Evolutionary conservation across 2,113 vertebrate species (phyloP), one percentile per base, ranked within the genome.

Genomic region (Petaurus breviceps): DNA sequence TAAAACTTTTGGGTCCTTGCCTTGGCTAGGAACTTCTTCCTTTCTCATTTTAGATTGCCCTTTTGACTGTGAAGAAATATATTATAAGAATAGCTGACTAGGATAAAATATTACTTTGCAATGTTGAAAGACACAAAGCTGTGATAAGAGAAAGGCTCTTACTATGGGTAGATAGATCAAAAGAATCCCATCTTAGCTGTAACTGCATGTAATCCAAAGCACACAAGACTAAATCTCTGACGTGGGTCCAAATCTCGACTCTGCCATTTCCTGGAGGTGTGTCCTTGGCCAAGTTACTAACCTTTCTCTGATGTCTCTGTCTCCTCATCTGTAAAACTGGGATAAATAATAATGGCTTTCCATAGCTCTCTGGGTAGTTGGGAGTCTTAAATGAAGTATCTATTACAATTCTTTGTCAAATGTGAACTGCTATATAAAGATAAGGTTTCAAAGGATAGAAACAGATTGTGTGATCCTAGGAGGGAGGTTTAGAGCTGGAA

Each of bases 31-130:
- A 84, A 43, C 37, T 43, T 77, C 37, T n/a, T 84, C n/a, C 68
- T 43, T 91, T 95, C 90, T 93, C 90, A 95, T 96, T 95, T 93
- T 95, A 96, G 91, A 89, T 7, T 46, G 43, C 47, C 92, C 92
- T 54, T 54, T 22, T 68, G 31, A 54, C 26, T 91, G 24, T 53
- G 28, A 96, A 92, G 19, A 97, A 95, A 90, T 37, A 92, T 47
- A 94, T 95, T 12, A 77, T 43, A 89, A 92, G 95, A 93, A 53
- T 90, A 11, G 95, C 90, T 14, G 11, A 95, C 90, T 8, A 89
- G n/a, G 16, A 61, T 94, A 96, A 16, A 89, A 89, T 37, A 22
- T 92, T 94, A 94, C 92, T 93, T 96, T 90, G 50, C 28, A 91
- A 52, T 50, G 55, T 19, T 50, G 90, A 96, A 91, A 28, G 90